Evolutionary conservation across 2,797 vertebrate species (phyloP), one percentile per base, ranked within the genome.

Genomic region (Caiman crocodilus): DNA sequence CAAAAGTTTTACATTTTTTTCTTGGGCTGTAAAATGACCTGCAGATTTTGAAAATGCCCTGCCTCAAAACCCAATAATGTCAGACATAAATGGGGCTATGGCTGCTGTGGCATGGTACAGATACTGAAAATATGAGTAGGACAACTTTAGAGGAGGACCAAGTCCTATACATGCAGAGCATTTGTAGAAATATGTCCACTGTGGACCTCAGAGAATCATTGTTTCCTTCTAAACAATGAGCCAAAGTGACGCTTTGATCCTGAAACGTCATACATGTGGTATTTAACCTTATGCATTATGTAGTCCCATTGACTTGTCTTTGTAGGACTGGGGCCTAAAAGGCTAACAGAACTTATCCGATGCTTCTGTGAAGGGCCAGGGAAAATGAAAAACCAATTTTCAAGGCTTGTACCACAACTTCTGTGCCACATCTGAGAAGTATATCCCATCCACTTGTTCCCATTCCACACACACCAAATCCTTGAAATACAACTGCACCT

Each of bases 101-200:
- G 4, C 15, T 76, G 16, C 17, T 20, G 64, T 18, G n/a, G 64
- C 30, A 67, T 30, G 64, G 15, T 30, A 17, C 65, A 58, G 7
- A 2, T 88, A 12, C 14, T 2, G 1, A 16, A 14, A 90, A 63
- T 4, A 78, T 12, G 4, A n/a, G 8, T 28, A 20, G 7, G 3
- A 0, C 35, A 8, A 28, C 4, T 1, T 14, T 4, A 28, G 28
- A 76, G 65, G 16, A 88, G 4, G 3, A 89, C 64, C 30, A 82
- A 4, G 10, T 7, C 14, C 10, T 86, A 30, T 42, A 26, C 12
- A 15, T 11, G 61, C 0, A 0, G 6, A 1, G 5, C 1, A 25
- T 14, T 26, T 13, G 2, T 2, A 67, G n/a, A 18, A 17, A 84
- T 65, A 8, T 81, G 6, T 83, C 15, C 3, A 30, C 20, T 9